Base-by-base conservation (phyloP, 2,888 invertebrate genomes). In the Galeopsomyia nigrocyanea region DNA sequence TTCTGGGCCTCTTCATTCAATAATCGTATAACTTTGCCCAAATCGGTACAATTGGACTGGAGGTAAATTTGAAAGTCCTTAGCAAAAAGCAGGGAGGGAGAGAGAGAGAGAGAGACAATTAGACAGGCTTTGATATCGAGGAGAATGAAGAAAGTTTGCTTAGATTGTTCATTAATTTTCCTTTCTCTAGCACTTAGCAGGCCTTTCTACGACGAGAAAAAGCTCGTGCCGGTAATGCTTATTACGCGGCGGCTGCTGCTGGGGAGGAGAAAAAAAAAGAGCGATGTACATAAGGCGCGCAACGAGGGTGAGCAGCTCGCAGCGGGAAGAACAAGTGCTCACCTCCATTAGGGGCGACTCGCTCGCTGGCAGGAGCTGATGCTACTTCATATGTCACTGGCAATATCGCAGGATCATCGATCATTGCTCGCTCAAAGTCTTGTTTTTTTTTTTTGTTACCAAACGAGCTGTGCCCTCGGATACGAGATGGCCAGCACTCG, bases 391-490 rank as follows among this genome's bases (percentile, higher is more conserved):
- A 80, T 82, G 82, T 80, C 79, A 82, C 81, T 79, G 80, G 79
- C 81, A 82, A 82, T 82, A 82, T 82, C 79, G 78, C 79, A 76
- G 75, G 78, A 77, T 78, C 82, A 82, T 82, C 82, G 81, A 82
- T 82, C 82, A 82, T 80, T 80, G 49, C 5, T 50, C 31, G 56
- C 49, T 49, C 47, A 10, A 49, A 66, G 49, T 62, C 60, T 26
- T 68, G 22, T 17, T n/a, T 39, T 64, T 71, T 53, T 39, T 31
- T 51, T 71, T 53, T 39, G 21, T 51, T 13, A 39, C 26, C 26
- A 5, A 26, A 26, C 26, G 3, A 26, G 26, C 26, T 26, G 26
- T 26, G 5, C 26, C 26, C 3, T 26, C 26, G 3, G 2, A 5
- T 26, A 39, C 39, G 10, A 39, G 39, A 39, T 39, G 13, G 7